These are phyloP conservation scores for Oasisia sp. DNA, from an alignment of 2,888 invertebrate species.

Conservation along the genomic window DNA sequence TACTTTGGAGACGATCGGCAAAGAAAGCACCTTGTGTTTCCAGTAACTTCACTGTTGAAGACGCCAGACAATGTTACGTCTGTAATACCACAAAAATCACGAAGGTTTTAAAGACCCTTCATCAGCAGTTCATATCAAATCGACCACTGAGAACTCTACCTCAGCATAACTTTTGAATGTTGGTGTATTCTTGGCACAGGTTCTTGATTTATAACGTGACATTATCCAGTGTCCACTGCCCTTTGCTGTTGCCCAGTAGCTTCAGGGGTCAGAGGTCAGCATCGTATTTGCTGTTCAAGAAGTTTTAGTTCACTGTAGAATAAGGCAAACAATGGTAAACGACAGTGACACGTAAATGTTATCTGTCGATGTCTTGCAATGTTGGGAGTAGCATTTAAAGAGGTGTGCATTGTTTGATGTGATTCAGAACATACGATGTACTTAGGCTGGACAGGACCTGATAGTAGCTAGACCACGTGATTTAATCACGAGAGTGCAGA, in stretches of 20 bases:
- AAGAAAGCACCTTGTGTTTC: not conserved
- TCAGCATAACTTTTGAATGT: not conserved
- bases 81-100: not conserved
- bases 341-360: not conserved
- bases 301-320: not conserved
- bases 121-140: not conserved
- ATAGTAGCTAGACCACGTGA: not conserved
- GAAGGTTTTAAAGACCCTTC: not conserved
- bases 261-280: not conserved
- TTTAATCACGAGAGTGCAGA: not conserved
- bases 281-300: not conserved
- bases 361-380: not conserved
- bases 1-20: not conserved
- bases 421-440: not conserved
- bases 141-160: not conserved
- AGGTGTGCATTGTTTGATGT: not conserved
- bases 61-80: not conserved
- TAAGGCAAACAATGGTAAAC: not conserved
- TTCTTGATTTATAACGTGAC: not conserved
- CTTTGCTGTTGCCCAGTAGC: not conserved
- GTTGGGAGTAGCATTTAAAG: not conserved
- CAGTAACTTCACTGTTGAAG: not conserved
- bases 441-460: not conserved
- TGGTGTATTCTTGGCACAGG: not conserved
- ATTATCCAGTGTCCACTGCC: not conserved